Percentiles rank a stretch among this genome's conserved stretches.
phyloP scores from a whole-genome alignment of 2,113 vertebrate genomes.

The Hemiprocne comata region DNA sequence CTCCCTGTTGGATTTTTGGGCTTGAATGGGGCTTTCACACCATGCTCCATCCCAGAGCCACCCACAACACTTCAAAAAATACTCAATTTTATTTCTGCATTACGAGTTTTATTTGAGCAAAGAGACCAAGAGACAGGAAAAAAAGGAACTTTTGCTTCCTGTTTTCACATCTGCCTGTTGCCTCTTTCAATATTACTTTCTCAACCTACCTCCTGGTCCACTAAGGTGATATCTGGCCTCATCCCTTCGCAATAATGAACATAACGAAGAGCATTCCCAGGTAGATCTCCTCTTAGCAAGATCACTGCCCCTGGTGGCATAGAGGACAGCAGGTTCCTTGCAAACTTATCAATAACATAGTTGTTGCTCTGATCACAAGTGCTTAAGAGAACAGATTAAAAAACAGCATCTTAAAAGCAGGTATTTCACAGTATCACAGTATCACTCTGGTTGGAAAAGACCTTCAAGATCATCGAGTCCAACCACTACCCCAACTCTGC shows the following conservation, averaged over 20 bases:
- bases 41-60: accelerated
- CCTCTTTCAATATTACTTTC: neutral
- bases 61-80: neutral
- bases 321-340: conserved; percentile 87
- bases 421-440: no score
- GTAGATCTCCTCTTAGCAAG: conserved; percentile 93
- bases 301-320: conserved; percentile 84
- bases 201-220: conserved; percentile 93
- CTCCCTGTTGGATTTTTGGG: neutral
- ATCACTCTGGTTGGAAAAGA: no score
- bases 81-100: neutral
- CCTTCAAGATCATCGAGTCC: no score
- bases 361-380: conserved; percentile 90
- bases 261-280: conserved; percentile 94
- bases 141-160: neutral
- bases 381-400: conserved; percentile 65
- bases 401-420: neutral
- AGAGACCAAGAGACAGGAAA: neutral
- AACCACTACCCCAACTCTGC: no score
- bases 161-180: neutral
- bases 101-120: neutral
- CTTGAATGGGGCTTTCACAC: neutral
- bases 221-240: conserved; percentile 88
- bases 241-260: conserved; percentile 89
- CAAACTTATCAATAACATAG: conserved; percentile 87